Base-by-base conservation (phyloP, 2,888 invertebrate species). In the Dorcus hopei region DNA sequence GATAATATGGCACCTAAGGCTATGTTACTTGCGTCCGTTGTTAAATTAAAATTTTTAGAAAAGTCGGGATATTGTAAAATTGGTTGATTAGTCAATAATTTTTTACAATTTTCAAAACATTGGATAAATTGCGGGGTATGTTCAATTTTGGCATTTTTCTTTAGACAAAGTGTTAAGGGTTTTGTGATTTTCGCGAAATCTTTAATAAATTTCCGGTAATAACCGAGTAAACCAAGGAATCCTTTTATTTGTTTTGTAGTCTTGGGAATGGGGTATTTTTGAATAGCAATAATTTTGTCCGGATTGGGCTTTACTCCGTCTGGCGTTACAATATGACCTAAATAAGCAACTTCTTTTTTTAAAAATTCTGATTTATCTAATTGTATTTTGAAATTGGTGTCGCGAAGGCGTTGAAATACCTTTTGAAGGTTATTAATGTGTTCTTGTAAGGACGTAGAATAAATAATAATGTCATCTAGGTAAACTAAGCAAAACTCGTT, bases 391-490 rank as follows among this genome's bases (percentile, higher is more conserved):
- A 42, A 42, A 42, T 42, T 42, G 9, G 42, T 14, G 6, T 8
- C 7, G 6, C 42, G 4, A 16, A 68, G 38, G 40, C 55, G 39
- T 42, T 42, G 42, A 42, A 42, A 42, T 42, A 42, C 14, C 6
- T 9, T 11, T 11, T 11, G 9, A 11, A 42, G 9, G 6, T 42
- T 11, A 42, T 5, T 5, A 14, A 42, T 11, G 9, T 42, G 42
- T 42, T 42, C 42, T 8, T 42, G 42, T 9, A 42, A 6, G 7
- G 42, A 42, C 7, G 42, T 42, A 55, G 42, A 42, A 16, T 6
- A 42, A 14, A 66, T 52, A 6, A 66, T 61, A 8, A 68, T 66
- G 11, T 68, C 67, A 50, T 70, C 70, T 38, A 68, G 26, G 42
- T 68, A 70, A 4, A 68, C 62, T 4, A 64, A 60, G 7, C 42